Percentiles rank a stretch among this genome's conserved stretches.
Conservation (phyloP, 2,113 vertebrate species). For the Silurus meridionalis region DNA sequence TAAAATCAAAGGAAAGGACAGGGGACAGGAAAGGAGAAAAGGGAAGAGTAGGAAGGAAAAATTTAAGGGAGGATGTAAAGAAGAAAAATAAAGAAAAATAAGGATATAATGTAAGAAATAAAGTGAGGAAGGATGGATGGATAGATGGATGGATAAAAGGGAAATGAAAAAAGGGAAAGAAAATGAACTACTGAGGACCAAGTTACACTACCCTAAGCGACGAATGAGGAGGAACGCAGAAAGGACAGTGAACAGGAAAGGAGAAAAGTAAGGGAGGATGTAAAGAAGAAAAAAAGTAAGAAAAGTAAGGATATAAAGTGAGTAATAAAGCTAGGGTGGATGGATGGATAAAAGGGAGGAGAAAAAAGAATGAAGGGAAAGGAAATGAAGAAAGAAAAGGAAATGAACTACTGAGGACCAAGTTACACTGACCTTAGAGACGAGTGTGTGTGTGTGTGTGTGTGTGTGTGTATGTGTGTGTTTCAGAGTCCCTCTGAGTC, state of each 20-base stretch:
- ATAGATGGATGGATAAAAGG: background rate
- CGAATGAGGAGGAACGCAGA: background rate
- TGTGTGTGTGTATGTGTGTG: background rate
- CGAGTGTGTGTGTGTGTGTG: background rate
- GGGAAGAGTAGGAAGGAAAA: background rate
- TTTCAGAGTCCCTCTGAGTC: conserved; percentile 81
- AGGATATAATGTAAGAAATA: too few species aligned
- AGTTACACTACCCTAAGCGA: background rate
- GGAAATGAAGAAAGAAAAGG: background rate
- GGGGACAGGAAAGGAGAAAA: background rate
- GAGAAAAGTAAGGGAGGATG: background rate
- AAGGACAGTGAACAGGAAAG: background rate
- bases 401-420: background rate
- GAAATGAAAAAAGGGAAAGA: background rate
- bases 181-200: background rate
- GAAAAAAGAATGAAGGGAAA: background rate
- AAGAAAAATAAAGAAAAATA: background rate
- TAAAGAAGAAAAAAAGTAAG: background rate
- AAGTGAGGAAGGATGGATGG: background rate
- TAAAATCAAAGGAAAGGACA: too few species aligned
- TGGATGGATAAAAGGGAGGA: background rate
- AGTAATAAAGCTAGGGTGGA: too few species aligned
- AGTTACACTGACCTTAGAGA: background rate
- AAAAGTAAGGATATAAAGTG: background rate
- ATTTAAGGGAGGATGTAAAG: background rate